These are phyloP conservation scores for Auanema sp. DNA, from an alignment of 2,888 invertebrate species.

Conservation along the genomic window DNA sequence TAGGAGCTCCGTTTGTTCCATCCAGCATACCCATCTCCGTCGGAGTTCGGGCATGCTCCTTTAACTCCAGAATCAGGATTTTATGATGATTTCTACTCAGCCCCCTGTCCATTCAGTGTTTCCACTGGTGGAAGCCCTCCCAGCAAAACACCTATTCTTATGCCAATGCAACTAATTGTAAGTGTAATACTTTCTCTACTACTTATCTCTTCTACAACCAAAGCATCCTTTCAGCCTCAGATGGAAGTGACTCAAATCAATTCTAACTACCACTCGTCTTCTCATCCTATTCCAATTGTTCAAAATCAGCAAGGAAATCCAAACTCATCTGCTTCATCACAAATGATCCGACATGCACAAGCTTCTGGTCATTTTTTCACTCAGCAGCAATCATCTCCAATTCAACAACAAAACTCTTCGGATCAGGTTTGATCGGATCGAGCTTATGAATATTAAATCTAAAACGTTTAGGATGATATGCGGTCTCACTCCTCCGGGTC, in stretches of 20 bases:
- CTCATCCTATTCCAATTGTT: background rate
- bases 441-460: background rate
- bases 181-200: conserved; percentile 3
- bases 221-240: conserved; percentile 14
- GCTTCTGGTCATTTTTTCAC: background rate
- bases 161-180: conserved; percentile 23
- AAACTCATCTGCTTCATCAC: background rate
- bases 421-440: background rate
- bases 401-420: conserved; percentile 7
- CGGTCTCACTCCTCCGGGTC: conserved; percentile 49
- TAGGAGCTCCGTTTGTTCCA: conserved; percentile 30
- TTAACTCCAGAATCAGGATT: conserved; percentile 54
- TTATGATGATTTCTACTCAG: conserved; percentile 48
- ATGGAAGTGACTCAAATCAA: conserved; percentile 17
- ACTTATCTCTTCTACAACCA: conserved; percentile 24
- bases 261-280: background rate
- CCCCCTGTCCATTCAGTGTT: conserved; percentile 1
- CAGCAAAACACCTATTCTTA: conserved; percentile 14
- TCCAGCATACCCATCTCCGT: conserved; percentile 48
- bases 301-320: conserved; percentile 9
- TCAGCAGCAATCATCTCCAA: background rate
- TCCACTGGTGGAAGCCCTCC: conserved; percentile 11
- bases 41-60: conserved; percentile 46
- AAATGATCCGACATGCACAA: background rate
- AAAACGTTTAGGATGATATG: conserved; percentile 46